Conservation (phyloP, 2,113 vertebrate species). For the Alexandromys fortis region DNA sequence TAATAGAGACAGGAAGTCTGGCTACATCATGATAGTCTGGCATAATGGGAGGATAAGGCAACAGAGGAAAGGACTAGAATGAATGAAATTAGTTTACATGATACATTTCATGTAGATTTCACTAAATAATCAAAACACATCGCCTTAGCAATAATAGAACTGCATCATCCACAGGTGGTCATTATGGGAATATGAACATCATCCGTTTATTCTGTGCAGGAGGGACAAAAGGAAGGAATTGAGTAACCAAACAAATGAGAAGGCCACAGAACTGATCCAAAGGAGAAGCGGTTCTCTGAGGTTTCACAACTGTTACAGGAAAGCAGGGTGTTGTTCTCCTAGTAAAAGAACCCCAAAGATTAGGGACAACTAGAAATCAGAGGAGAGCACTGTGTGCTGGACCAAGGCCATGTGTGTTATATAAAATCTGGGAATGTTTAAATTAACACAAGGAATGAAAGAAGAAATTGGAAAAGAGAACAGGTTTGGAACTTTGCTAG, state of each 20-base stretch:
- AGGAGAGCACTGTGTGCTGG: neutral
- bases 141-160: neutral
- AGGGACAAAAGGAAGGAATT: neutral
- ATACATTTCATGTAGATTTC: neutral
- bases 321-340: conserved; percentile 8
- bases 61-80: neutral
- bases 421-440: neutral
- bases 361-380: neutral
- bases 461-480: conserved; percentile 27
- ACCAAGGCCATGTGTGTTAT: neutral
- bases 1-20: neutral
- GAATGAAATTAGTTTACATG: neutral
- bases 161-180: neutral
- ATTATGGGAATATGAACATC: neutral
- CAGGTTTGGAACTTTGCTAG: conserved; percentile 28
- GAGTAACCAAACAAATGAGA: neutral
- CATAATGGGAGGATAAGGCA: neutral
- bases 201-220: neutral
- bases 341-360: neutral
- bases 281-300: neutral
- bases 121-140: neutral
- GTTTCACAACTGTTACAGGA: neutral
- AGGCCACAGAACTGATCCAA: neutral
- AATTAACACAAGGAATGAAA: neutral
- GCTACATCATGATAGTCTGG: neutral